Evolutionary conservation across 2,113 vertebrate species (phyloP).

Genomic region (Takifugu bimaculatus): DNA sequence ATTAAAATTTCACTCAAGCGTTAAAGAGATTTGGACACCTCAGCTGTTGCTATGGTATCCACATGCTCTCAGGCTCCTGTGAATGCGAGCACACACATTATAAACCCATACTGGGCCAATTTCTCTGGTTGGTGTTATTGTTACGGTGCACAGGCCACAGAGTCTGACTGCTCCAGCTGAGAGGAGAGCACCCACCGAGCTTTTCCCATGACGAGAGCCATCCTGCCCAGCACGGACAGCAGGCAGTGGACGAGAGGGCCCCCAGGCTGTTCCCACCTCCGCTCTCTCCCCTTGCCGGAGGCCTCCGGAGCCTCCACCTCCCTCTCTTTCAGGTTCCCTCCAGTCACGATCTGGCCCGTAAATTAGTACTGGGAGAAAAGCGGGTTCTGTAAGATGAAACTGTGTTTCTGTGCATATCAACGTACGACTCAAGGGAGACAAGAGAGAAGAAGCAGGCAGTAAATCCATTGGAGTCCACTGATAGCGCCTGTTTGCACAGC

Average conservation of each 20-base stretch:
- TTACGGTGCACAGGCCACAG: conserved; percentile 50
- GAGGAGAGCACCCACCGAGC: conserved; percentile 56
- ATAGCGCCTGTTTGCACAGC: conserved; percentile 79
- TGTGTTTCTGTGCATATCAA: conserved; percentile 70
- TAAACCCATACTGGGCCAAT: conserved; percentile 55
- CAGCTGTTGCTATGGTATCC: conserved; percentile 68
- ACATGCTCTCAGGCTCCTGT: conserved; percentile 60
- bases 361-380: conserved; percentile 72
- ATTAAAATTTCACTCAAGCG: conserved; percentile 14
- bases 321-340: conserved; percentile 45
- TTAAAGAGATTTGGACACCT: not conserved
- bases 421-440: conserved; percentile 74
- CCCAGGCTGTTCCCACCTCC: conserved; percentile 40
- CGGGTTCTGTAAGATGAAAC: conserved; percentile 76
- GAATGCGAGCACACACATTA: conserved; percentile 46
- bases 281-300: conserved; percentile 41
- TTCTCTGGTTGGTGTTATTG: conserved; percentile 53
- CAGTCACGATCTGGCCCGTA: conserved; percentile 67
- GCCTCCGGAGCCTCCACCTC: conserved; percentile 30
- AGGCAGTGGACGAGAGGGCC: conserved; percentile 53
- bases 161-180: conserved; percentile 64
- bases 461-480: conserved; percentile 79
- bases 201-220: conserved; percentile 65
- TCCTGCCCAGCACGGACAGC: conserved; percentile 50
- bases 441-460: conserved; percentile 80